A percentile compares a stretch with the other conserved stretches of the same genome.
Evolutionary conservation across 2,797 vertebrate genomes (phyloP).

Genomic region (Danio jaintianensis): DNA sequence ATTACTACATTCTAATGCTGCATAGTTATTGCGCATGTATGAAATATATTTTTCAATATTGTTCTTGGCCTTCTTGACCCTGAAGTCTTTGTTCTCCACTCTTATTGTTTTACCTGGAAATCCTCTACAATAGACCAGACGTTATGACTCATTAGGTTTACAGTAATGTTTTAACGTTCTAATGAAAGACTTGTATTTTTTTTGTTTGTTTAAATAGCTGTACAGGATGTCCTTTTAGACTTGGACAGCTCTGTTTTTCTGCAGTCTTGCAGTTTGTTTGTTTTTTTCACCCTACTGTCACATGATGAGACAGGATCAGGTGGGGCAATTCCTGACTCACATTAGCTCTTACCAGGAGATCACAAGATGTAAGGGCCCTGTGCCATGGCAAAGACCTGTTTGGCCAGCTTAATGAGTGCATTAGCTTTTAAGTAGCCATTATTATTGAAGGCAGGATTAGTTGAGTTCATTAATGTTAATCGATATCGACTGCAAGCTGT

Average conservation of each 20-base stretch:
- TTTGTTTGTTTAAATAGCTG: slow-evolving; percentile 12
- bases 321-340: slow-evolving; percentile 7
- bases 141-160: background rate
- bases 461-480: slow-evolving; percentile 12
- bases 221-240: slow-evolving; percentile 37
- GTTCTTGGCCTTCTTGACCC: background rate
- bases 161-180: background rate
- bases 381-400: slow-evolving; percentile 21
- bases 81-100: background rate
- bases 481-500: slow-evolving; percentile 3
- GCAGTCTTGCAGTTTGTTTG: slow-evolving; percentile 15
- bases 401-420: slow-evolving; percentile 29
- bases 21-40: background rate
- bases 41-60: background rate
- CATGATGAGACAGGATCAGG: slow-evolving; percentile 1
- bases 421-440: slow-evolving; percentile 7
- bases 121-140: background rate
- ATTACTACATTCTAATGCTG: background rate
- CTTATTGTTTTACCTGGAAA: background rate
- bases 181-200: slow-evolving; percentile 19
- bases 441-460: slow-evolving; percentile 1
- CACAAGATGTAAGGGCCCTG: background rate
- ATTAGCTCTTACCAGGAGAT: slow-evolving; percentile 8
- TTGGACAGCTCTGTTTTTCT: slow-evolving; percentile 49
- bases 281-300: background rate